Evolutionary conservation across 2,888 invertebrate species (phyloP), one percentile per base, ranked within the genome.

Genomic region (Ceramica pisi): DNA sequence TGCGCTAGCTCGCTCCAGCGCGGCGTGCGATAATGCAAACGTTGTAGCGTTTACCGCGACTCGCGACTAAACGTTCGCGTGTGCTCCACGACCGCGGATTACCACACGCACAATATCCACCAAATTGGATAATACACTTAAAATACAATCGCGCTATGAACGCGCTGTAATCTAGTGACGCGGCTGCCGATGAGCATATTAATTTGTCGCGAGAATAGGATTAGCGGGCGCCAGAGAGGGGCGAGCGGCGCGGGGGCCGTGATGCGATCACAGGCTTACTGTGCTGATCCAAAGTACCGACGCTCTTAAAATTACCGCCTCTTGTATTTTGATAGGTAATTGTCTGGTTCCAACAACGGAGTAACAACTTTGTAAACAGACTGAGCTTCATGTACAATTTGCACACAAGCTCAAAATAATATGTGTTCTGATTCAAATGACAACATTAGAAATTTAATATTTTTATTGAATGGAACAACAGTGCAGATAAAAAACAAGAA

Each of bases 41-140:
- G 65, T 63, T 93, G 92, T 91, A 91, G 87, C 89, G 87, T 89
- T 89, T 87, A 87, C 87, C 88, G 82, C 88, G 82, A 89, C 85
- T 90, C 89, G 89, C 92, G 91, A 88, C 92, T 93, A 91, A 93
- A 91, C 93, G 90, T 85, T 89, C 89, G 90, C 89, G 86, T 92
- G 90, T 91, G 92, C 90, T 89, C 91, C 89, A 90, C 93, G 89
- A 89, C 91, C 92, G 90, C 92, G 93, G 94, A 95, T 95, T 95
- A 95, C 92, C 92, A 89, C 94, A 95, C 96, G 96, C 95, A 96
- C 96, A 96, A 96, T 96, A 96, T 94, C 96, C 93, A 92, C 93
- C 95, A 96, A 96, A 96, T 97, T 96, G 96, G 97, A 96, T 97
- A 96, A 97, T 97, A 96, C 96, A 96, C 96, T 97, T 97, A 97